Conservation (phyloP, 2,797 vertebrate species). For the Phoxinus dragarum region DNA sequence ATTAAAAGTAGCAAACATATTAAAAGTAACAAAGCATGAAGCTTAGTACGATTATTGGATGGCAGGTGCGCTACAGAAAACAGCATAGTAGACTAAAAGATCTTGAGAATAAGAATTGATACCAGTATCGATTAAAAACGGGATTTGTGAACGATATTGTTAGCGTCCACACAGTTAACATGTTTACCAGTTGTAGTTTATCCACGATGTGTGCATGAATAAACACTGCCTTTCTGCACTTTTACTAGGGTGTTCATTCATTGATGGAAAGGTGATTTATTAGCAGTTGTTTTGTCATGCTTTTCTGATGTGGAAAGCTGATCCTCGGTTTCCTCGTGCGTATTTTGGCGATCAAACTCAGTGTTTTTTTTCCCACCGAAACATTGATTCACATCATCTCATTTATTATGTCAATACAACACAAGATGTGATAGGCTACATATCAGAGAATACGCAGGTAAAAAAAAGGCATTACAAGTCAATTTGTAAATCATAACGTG, state of each 20-base stretch:
- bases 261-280: too few relatives aligned
- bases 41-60: neutral
- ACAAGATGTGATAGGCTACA: neutral
- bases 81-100: too few relatives aligned
- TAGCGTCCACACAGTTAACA: too few relatives aligned
- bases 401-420: neutral
- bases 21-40: neutral
- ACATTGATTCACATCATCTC: neutral
- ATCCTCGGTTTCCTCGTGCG: neutral
- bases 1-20: neutral
- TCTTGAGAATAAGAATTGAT: neutral
- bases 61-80: neutral
- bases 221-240: too few relatives aligned
- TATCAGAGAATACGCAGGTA: neutral
- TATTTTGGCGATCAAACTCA: too few relatives aligned
- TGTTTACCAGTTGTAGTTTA: too few relatives aligned
- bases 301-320: neutral
- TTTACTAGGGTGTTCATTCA: too few relatives aligned
- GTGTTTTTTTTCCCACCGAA: too few relatives aligned
- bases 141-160: too few relatives aligned
- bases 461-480: neutral
- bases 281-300: too few relatives aligned
- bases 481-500: neutral
- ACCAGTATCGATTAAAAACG: too few relatives aligned
- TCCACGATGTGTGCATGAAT: too few relatives aligned